A percentile compares a stretch with the other conserved stretches of the same genome.
These are phyloP conservation scores for Himalopsyche anomala DNA, from an alignment of 2,888 invertebrate genomes.

Conservation along the genomic window DNA sequence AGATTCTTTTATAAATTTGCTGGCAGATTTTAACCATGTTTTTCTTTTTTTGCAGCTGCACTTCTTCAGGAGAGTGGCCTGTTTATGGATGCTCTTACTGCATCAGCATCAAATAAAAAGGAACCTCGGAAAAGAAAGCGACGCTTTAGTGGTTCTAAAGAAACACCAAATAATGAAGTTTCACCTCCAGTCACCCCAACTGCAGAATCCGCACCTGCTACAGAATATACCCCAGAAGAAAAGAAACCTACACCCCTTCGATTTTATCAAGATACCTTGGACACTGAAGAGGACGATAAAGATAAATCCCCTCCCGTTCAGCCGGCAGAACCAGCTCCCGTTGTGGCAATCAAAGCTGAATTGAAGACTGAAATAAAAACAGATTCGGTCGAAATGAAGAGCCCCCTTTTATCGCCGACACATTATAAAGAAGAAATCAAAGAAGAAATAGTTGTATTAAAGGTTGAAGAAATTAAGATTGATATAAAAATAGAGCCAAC, in stretches of 20 bases:
- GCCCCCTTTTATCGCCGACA: conserved; percentile 56
- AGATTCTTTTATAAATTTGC: background rate
- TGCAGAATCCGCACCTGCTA: conserved; percentile 67
- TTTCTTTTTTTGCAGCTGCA: conserved; percentile 77
- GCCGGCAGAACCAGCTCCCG: conserved; percentile 69
- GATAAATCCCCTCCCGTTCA: conserved; percentile 71
- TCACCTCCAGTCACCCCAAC: conserved; percentile 77
- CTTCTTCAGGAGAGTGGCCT: conserved; percentile 92
- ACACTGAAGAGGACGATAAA: conserved; percentile 81
- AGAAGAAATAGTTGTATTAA: conserved; percentile 68
- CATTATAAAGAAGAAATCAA: conserved; percentile 26
- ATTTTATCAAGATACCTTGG: conserved; percentile 95
- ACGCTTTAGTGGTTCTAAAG: conserved; percentile 83
- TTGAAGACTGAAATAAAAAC: conserved; percentile 69
- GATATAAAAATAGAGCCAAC: conserved; percentile 49
- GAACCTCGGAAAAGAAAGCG: conserved; percentile 88
- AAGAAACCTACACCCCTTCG: conserved; percentile 78
- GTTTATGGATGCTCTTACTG: conserved; percentile 93
- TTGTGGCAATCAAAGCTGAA: conserved; percentile 66
- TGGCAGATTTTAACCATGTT: conserved; percentile 39
- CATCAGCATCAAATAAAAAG: conserved; percentile 85
- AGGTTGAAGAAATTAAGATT: conserved; percentile 66
- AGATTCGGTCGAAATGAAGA: conserved; percentile 66
- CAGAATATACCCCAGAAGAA: conserved; percentile 68
- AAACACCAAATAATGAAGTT: conserved; percentile 74